A percentile compares a stretch with the other conserved stretches of the same genome.
Evolutionary conservation across 2,113 vertebrate species (phyloP).

Genomic region (Bos indicus): DNA sequence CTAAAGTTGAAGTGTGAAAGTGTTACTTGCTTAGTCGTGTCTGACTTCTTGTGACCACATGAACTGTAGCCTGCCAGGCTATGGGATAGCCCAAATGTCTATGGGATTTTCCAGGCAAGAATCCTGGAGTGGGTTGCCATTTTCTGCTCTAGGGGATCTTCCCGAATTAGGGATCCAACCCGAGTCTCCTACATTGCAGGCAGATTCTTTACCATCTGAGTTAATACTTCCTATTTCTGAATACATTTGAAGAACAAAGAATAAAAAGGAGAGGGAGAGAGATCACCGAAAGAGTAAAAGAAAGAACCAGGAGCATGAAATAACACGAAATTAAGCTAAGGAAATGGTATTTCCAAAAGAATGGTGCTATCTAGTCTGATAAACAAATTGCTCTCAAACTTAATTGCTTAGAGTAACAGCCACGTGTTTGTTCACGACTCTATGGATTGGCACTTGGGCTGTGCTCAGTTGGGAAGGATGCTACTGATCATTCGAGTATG

Average conservation of each 20-base stretch:
- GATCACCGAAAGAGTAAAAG: neutral
- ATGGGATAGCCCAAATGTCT: neutral
- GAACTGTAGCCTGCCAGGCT: neutral
- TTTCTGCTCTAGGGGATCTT: neutral
- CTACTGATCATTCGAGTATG: neutral
- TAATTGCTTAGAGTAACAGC: neutral
- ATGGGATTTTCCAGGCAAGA: neutral
- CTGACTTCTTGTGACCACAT: neutral
- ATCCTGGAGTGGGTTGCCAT: neutral
- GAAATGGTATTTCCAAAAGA: neutral
- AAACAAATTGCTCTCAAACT: neutral
- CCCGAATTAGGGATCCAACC: neutral
- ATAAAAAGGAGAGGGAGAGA: no score
- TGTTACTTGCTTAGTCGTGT: neutral
- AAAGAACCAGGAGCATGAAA: neutral
- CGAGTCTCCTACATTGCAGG: neutral
- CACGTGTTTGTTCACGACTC: neutral
- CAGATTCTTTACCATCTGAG: neutral
- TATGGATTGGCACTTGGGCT: neutral
- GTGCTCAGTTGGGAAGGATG: neutral
- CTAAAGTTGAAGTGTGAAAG: neutral
- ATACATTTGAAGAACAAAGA: neutral
- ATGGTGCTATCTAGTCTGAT: neutral
- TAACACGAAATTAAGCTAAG: neutral
- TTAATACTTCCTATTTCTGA: neutral